Conservation (phyloP, 2,113 vertebrate genomes). For the Oncorhynchus gorbuscha region DNA sequence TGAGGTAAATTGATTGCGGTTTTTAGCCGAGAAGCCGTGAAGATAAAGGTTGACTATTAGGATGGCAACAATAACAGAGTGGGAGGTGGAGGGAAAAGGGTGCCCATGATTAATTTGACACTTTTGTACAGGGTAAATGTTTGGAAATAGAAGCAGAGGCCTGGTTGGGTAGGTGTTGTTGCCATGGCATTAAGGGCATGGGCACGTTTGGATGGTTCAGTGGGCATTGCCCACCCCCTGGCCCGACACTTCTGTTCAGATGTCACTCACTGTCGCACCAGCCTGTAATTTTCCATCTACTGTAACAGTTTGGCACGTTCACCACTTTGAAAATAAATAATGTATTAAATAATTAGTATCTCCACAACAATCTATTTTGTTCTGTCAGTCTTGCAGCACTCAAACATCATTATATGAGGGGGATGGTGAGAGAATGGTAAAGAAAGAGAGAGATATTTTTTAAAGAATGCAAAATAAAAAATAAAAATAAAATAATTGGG, state of each 20-base stretch:
- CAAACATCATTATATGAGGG: slow-evolving; percentile 66
- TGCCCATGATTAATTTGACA: slow-evolving; percentile 51
- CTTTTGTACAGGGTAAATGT: slow-evolving; percentile 62
- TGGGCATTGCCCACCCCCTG: slow-evolving; percentile 53
- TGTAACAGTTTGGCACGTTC: slow-evolving; percentile 68
- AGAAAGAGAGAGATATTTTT: slow-evolving; percentile 4
- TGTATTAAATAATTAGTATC: slow-evolving; percentile 78
- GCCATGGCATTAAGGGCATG: slow-evolving; percentile 66
- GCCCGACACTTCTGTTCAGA: slow-evolving; percentile 65
- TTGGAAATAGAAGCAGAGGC: slow-evolving; percentile 38
- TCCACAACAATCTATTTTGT: slow-evolving; percentile 75
- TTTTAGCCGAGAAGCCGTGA: slow-evolving; percentile 26
- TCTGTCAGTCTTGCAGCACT: slow-evolving; percentile 70
- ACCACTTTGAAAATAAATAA: slow-evolving; percentile 77
- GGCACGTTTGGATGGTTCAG: slow-evolving; percentile 61
- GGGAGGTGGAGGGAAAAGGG: slow-evolving; percentile 33
- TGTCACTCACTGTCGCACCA: slow-evolving; percentile 70
- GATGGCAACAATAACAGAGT: slow-evolving; percentile 15
- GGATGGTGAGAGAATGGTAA: slow-evolving; percentile 12
- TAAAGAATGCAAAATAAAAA: no score
- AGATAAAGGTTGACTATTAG: slow-evolving; percentile 55
- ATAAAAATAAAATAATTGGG: slow-evolving; percentile 52
- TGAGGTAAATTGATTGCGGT: slow-evolving; percentile 56
- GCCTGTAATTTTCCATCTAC: slow-evolving; percentile 73
- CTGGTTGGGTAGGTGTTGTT: slow-evolving; percentile 45